phyloP scores from a whole-genome alignment of 2,797 vertebrate species.

The Tadarida brasiliensis region DNA sequence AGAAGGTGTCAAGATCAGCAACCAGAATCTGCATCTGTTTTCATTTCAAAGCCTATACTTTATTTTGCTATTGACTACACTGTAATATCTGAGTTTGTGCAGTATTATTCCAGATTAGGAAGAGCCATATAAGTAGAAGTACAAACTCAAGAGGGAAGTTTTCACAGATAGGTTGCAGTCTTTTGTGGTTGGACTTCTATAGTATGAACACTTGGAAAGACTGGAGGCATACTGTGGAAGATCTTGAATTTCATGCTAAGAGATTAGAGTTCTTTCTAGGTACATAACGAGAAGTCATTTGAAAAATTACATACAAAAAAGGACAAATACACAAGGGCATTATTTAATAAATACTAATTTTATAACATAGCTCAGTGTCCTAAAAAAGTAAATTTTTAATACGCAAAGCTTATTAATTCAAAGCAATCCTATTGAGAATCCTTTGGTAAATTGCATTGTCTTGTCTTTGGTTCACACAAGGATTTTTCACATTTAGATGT shows the following conservation, averaged over 20 bases:
- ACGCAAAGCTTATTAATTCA: slow-evolving; percentile 39
- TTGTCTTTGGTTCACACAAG: slow-evolving; percentile 9
- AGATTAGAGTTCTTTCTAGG: neutral
- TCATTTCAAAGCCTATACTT: slow-evolving; percentile 10
- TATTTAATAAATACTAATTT: neutral
- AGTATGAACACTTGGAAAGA: neutral
- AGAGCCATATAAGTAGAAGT: neutral
- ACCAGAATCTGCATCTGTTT: slow-evolving; percentile 5
- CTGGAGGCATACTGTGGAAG: neutral
- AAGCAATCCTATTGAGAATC: neutral
- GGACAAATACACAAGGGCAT: neutral
- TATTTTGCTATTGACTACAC: neutral
- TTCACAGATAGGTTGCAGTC: neutral
- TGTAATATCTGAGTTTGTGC: neutral
- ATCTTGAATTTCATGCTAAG: neutral
- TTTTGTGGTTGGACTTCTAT: neutral
- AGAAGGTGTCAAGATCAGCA: neutral
- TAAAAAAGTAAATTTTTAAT: slow-evolving; percentile 16
- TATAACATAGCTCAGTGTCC: neutral
- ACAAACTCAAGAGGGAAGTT: neutral
- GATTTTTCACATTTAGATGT: slow-evolving; percentile 54
- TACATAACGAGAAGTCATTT: neutral
- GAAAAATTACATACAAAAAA: neutral
- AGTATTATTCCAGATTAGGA: slow-evolving; percentile 17
- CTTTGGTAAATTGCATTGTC: neutral